These are phyloP conservation scores for Parthenolecanium corni DNA, from an alignment of 2,888 invertebrate genomes.

Conservation along the genomic window DNA sequence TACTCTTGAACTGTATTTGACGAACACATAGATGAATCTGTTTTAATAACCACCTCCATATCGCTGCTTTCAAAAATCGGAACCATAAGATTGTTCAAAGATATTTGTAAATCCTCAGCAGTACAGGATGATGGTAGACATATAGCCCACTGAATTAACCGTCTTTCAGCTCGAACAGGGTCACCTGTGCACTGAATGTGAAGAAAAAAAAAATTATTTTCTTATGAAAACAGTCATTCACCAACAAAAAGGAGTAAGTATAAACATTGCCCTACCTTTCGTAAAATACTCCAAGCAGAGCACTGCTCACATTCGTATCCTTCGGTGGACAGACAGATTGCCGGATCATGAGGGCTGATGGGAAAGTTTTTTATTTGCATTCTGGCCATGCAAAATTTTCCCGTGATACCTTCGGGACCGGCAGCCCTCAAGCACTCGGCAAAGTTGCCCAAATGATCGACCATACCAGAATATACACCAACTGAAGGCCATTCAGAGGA, in stretches of 20 bases:
- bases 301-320: too few species aligned
- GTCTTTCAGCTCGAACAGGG: conserved; percentile 11
- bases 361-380: too few species aligned
- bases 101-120: conserved; percentile 30
- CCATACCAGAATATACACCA: conserved; percentile 31
- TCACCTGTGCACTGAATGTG: conserved; percentile 1
- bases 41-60: conserved; percentile 9
- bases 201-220: too few species aligned
- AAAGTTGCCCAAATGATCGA: conserved; percentile 32
- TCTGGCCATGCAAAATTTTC: conserved; percentile 32
- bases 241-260: too few species aligned
- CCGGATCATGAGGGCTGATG: too few species aligned
- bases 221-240: too few species aligned
- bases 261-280: too few species aligned
- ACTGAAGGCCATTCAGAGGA: conserved; percentile 30
- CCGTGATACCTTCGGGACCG: conserved; percentile 15
- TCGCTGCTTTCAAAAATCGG: conserved; percentile 17
- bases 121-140: conserved; percentile 33
- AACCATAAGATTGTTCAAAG: conserved; percentile 33
- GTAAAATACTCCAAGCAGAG: too few species aligned
- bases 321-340: too few species aligned
- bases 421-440: conserved; percentile 31
- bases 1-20: conserved; percentile 6
- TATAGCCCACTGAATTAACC: conserved; percentile 32
- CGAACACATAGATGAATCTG: conserved; percentile 17